Percentiles rank a stretch among this genome's conserved stretches.
Evolutionary conservation across 2,113 vertebrate species (phyloP).

Genomic region (Theropithecus gelada): DNA sequence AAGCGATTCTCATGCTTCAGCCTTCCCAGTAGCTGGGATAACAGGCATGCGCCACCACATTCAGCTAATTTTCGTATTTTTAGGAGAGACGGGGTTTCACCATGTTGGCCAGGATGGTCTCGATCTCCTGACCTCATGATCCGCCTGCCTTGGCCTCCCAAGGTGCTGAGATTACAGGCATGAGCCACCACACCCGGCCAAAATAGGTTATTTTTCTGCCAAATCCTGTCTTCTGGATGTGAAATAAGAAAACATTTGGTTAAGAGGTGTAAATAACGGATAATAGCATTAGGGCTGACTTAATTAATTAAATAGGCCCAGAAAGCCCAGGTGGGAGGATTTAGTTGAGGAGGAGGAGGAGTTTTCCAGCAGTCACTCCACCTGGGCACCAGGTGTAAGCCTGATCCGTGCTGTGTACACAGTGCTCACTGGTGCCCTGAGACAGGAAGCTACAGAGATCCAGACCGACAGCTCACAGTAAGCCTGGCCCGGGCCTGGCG

Average conservation of each 20-base stretch:
- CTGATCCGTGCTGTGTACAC: neutral
- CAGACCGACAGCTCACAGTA: neutral
- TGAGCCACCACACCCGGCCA: no score
- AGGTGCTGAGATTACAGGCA: no score
- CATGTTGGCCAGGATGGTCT: no score
- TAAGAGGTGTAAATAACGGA: neutral
- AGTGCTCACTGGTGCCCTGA: neutral
- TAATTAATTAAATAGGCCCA: neutral
- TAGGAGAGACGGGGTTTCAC: no score
- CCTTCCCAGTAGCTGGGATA: no score
- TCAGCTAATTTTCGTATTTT: no score
- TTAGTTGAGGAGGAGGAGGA: neutral
- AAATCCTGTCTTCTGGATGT: neutral
- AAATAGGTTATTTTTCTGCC: neutral
- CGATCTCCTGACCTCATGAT: no score
- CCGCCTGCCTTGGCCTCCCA: no score
- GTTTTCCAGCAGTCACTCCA: neutral
- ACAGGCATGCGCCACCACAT: no score
- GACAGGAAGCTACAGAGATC: neutral
- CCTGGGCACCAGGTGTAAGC: neutral
- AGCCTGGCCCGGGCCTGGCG: neutral
- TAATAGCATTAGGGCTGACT: neutral
- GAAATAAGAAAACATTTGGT: neutral
- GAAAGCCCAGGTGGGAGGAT: neutral
- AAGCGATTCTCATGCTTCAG: no score